Conservation (phyloP, 2,113 vertebrate species). For the Centropus unirufus region DNA sequence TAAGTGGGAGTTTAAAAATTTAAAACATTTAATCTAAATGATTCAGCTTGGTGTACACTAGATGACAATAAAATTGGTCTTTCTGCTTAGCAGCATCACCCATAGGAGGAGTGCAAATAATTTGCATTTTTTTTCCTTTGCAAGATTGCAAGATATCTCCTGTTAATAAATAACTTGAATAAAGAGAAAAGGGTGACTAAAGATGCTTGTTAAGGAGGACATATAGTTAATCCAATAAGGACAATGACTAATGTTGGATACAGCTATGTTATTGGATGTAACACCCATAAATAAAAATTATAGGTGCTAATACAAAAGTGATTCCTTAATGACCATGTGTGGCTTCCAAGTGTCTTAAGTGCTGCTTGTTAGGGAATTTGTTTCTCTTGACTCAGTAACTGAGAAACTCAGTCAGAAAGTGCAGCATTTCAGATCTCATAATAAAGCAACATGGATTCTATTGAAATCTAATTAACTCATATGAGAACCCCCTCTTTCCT, state of each 20-base stretch:
- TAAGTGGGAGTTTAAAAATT: not conserved
- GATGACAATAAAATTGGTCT: not conserved
- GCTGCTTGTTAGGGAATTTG: not conserved
- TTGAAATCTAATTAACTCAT: not conserved
- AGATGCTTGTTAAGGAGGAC: not conserved
- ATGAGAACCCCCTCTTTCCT: not conserved
- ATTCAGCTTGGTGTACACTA: not conserved
- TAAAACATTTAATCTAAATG: not conserved
- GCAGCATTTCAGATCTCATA: not conserved
- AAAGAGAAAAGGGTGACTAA: not conserved
- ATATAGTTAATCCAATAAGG: not conserved
- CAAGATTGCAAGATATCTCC: not conserved
- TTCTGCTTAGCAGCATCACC: not conserved
- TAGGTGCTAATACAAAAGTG: not conserved
- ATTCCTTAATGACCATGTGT: not conserved
- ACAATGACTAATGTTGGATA: not conserved
- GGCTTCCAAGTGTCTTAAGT: not conserved
- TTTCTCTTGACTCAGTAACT: not conserved
- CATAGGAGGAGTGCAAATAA: not conserved
- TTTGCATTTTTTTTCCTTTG: not conserved
- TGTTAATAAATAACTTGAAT: not conserved
- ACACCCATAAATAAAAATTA: not conserved
- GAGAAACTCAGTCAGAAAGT: not conserved
- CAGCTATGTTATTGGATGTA: not conserved
- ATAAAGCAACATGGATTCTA: not conserved